Evolutionary conservation across 1,140 invertebrate species (phyloP).

Genomic region (Drosophila kohkoa): DNA sequence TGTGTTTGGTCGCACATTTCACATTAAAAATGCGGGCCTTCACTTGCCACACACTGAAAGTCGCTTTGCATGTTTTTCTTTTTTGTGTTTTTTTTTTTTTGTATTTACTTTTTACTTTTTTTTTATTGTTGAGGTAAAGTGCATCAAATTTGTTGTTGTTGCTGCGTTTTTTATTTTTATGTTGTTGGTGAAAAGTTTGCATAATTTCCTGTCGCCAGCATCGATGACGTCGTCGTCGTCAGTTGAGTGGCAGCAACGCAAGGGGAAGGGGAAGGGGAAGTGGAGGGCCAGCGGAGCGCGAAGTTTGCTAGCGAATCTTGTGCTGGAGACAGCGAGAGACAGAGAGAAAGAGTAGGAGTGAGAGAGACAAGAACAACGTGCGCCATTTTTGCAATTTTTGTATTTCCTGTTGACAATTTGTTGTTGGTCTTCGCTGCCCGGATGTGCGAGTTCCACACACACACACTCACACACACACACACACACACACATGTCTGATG

Average conservation of each 20-base stretch:
- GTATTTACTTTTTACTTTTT: constrained; percentile 6
- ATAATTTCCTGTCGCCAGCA: constrained; percentile 84
- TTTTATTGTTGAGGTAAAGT: constrained; percentile 48
- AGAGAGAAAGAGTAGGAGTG: not conserved
- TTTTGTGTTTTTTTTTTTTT: not conserved
- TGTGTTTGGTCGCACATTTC: constrained; percentile 36
- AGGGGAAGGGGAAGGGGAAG: not conserved
- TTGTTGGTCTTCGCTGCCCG: constrained; percentile 60
- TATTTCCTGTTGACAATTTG: constrained; percentile 82
- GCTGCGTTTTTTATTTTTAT: constrained; percentile 34
- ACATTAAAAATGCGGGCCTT: constrained; percentile 80
- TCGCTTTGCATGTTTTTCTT: constrained; percentile 40
- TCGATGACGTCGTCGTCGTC: constrained; percentile 41
- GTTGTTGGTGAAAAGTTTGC: constrained; percentile 79
- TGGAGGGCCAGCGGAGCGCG: not conserved
- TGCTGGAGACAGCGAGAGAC: not conserved
- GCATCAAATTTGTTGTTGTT: constrained; percentile 49
- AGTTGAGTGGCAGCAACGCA: constrained; percentile 37
- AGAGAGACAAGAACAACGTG: constrained; percentile 22
- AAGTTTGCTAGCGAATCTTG: constrained; percentile 36
- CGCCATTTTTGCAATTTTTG: constrained; percentile 61
- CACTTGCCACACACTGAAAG: constrained; percentile 58
- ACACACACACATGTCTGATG: constrained; percentile 50
- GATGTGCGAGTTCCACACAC: constrained; percentile 46
- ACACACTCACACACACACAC: constrained; percentile 44